Percentiles rank a stretch among this genome's conserved stretches.
phyloP scores from a whole-genome alignment of 2,113 vertebrate species.

The Sarotherodon lohbergeri region DNA sequence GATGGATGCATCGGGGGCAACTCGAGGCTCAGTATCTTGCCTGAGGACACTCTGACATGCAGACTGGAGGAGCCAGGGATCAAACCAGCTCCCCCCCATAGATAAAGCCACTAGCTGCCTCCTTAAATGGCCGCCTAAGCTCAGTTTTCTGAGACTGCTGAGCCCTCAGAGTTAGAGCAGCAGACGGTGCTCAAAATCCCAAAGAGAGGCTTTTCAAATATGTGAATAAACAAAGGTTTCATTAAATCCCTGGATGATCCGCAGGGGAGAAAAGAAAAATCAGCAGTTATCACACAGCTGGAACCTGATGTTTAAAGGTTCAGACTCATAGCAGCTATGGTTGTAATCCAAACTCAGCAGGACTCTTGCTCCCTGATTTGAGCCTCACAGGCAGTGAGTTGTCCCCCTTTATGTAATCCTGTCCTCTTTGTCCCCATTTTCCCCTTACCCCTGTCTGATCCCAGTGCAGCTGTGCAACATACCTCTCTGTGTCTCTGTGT shows the following conservation, averaged over 20 bases:
- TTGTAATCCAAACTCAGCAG: not conserved
- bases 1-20: not conserved
- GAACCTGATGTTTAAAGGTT: not conserved
- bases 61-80: not conserved
- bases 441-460: not conserved
- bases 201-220: not conserved
- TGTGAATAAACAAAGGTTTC: not conserved
- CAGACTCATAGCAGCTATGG: not conserved
- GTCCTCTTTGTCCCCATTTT: not conserved
- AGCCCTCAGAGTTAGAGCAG: not conserved
- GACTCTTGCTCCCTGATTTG: not conserved
- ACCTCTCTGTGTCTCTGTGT: not conserved
- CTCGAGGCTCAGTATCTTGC: not conserved
- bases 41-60: not conserved
- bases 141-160: not conserved
- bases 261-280: not conserved
- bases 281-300: not conserved
- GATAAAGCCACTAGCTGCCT: not conserved
- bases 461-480: not conserved
- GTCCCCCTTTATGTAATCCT: not conserved
- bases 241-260: not conserved
- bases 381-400: not conserved
- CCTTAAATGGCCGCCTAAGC: not conserved
- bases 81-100: not conserved
- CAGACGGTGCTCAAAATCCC: too few relatives aligned